Evolutionary conservation across 1,140 invertebrate species (phyloP), one percentile per base, ranked within the genome.

Genomic region (Sminthurinus signatus): DNA sequence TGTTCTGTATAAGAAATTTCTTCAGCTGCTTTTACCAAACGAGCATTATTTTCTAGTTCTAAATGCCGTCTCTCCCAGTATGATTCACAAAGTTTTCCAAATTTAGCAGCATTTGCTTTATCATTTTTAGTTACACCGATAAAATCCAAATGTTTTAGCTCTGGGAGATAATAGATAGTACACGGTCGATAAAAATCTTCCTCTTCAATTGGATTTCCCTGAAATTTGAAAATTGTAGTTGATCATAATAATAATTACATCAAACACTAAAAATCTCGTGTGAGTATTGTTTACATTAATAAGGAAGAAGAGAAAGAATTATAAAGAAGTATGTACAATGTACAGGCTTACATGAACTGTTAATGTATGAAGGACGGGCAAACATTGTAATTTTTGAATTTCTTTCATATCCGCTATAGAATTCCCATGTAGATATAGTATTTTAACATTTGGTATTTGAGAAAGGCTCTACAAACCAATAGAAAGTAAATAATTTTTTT

Each of bases 201-300:
- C 56, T 67, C 60, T 43, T 72, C 70, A 23, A 72, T 48, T 14
- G 70, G 70, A 62, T 72, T 72, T 0, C 67, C 70, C 70, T 72
- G 36, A 43, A 25, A n/a, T 44, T 19, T 44, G 43, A 19, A n/a
- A 17, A 27, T 14, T 25, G 19, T 60, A 46, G 19, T 60, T 23
- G 12, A 19, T 29, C n/a, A 19, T 3, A 15, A 27, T 28, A 61
- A 19, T 23, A 56, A 57, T 50, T 52, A 19, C 19, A 39, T 39
- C 31, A 10, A 8, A 39, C 8, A 10, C 17, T 39, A 10, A 10
- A 17, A 10, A 39, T 39, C 17, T 39, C 17, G 8, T 39, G 36
- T 39, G 36, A 39, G 17, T 39, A 15, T 29, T 60, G 12, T 46
- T 23, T 5, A 61, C 2, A 15, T 59, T 44, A 23, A 44, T 25